Evolutionary conservation across 2,113 vertebrate genomes (phyloP).

Genomic region (Pipra filicauda): DNA sequence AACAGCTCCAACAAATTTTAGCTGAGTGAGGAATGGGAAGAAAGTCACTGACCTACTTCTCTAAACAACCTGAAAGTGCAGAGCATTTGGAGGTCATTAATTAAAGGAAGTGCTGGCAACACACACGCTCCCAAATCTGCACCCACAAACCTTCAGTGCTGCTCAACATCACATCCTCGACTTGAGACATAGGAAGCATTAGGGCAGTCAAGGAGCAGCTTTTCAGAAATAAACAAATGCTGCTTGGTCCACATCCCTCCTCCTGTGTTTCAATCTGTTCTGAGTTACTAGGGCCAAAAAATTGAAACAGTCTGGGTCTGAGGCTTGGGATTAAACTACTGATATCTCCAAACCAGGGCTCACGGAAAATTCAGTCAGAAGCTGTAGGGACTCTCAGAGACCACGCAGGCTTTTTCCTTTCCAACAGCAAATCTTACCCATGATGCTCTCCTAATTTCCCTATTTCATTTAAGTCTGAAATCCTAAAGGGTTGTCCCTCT

Average conservation of each 20-base stretch:
- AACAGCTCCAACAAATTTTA: background rate
- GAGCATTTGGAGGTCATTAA: background rate
- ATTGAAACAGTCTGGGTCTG: background rate
- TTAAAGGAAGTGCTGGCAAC: background rate
- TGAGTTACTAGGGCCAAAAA: conserved; percentile 7
- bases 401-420: background rate
- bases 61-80: background rate
- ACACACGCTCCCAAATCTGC: background rate
- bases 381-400: background rate
- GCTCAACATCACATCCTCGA: rapidly evolving
- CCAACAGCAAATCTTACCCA: background rate
- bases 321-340: background rate
- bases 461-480: background rate
- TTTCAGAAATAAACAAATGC: conserved; percentile 37
- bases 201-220: background rate
- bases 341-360: background rate
- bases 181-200: background rate
- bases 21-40: background rate
- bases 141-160: background rate
- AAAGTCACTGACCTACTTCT: background rate
- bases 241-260: conserved; percentile 31
- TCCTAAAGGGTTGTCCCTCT: background rate
- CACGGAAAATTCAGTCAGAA: conserved; percentile 12
- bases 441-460: background rate
- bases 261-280: conserved; percentile 44